Percentiles rank a stretch among this genome's conserved stretches.
phyloP scores from a whole-genome alignment of 2,888 invertebrate species.

The Gastracanthus pulcherrimus region DNA sequence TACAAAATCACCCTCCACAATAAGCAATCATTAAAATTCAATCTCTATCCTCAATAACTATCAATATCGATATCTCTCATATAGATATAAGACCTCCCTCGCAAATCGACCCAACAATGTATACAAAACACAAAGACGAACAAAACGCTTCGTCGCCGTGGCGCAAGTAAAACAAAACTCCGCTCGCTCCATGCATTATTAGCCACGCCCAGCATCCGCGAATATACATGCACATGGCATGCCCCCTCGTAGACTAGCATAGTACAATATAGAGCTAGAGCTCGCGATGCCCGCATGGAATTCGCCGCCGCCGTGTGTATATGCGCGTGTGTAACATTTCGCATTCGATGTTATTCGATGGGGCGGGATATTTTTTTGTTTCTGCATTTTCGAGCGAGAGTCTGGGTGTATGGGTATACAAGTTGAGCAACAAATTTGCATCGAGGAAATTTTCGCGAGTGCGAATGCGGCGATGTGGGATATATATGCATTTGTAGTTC shows the following conservation, averaged over 20 bases:
- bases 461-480: not conserved
- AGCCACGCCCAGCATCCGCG: not conserved
- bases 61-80: not conserved
- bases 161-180: not conserved
- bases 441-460: no score
- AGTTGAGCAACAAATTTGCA: slow-evolving; percentile 4
- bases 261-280: no score
- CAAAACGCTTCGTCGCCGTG: not conserved
- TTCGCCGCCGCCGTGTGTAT: not conserved
- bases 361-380: not conserved
- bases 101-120: not conserved
- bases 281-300: not conserved
- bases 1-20: no score
- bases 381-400: not conserved
- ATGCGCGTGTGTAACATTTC: not conserved
- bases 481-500: not conserved
- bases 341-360: not conserved
- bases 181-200: not conserved
- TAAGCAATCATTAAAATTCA: not conserved
- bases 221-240: no score
- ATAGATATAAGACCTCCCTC: not conserved
- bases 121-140: not conserved
- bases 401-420: not conserved
- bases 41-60: not conserved
- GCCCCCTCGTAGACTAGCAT: no score